Base-by-base conservation (phyloP, 1,140 invertebrate genomes). In the Archivesica marissinica region DNA sequence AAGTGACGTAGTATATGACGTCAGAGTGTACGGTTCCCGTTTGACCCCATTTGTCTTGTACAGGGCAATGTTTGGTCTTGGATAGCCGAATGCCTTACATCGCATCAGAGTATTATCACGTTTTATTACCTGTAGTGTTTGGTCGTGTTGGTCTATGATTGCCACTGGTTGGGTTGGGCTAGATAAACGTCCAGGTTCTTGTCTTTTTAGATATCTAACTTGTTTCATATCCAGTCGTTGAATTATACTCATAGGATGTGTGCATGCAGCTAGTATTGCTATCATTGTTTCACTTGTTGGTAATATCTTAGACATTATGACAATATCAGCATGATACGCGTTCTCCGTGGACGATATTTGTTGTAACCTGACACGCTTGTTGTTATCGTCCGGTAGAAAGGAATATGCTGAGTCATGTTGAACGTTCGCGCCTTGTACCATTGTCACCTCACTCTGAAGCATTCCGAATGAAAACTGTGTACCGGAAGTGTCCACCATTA, bases 401-500 rank as follows among this genome's bases (percentile, higher is more conserved):
- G 77, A 79, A 64, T 47, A 79, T 47, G 77, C 59, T 0, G 59
- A 39, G 28, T 52, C 33, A 33, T 64, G 39, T 11, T n/a, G n/a
- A 23, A 35, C 23, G 33, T 35, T 44, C 1, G 39, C 28, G 28
- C 41, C 44, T 13, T 72, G 35, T 1, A 72, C 39, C 38, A 79
- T 50, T 11, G 28, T 68, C 9, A 30, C 61, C 35, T 79, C 77
- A 25, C 59, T 30, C n/a, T 79, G 77, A 41, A 79, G 56, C 23
- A 79, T 4, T 44, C 77, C 77, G 25, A 79, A 79, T 44, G 25
- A 64, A 66, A 44, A 79, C 23, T 20, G 23, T 13, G 77, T 79
- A 23, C 59, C 77, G 39, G 77, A 47, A 41, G 56, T 66, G 61
- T 79, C 38, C 17, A 79, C 77, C 56, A 79, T 66, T 15, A 64